These are phyloP conservation scores for Oreochromis mossambicus DNA, from an alignment of 2,797 vertebrate species.

Conservation along the genomic window DNA sequence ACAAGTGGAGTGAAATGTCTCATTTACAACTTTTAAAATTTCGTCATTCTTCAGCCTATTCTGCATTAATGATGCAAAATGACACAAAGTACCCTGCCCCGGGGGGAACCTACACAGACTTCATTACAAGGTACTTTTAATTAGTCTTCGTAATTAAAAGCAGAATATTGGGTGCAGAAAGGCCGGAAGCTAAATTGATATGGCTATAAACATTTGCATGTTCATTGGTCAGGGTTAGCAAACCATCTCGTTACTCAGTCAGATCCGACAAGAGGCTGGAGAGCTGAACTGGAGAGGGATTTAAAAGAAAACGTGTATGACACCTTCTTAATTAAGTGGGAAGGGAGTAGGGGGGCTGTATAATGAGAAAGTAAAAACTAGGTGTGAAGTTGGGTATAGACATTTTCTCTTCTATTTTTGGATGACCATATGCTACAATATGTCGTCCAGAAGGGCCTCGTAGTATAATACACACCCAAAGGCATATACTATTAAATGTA, in stretches of 20 bases:
- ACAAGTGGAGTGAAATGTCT: slow-evolving; percentile 52
- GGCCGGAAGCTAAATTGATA: slow-evolving; percentile 61
- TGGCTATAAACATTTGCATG: slow-evolving; percentile 66
- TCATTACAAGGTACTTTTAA: slow-evolving; percentile 72
- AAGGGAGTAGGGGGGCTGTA: not conserved
- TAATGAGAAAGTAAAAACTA: slow-evolving; percentile 28
- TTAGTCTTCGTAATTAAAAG: slow-evolving; percentile 76
- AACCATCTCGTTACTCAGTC: slow-evolving; percentile 19
- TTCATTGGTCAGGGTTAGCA: slow-evolving; percentile 40
- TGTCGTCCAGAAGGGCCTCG: not conserved
- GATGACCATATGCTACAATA: slow-evolving; percentile 24
- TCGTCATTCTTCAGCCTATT: slow-evolving; percentile 50
- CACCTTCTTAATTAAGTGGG: slow-evolving; percentile 32
- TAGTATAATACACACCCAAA: slow-evolving; percentile 3
- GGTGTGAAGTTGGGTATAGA: slow-evolving; percentile 10
- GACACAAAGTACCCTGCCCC: slow-evolving; percentile 58
- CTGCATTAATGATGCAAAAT: slow-evolving; percentile 66
- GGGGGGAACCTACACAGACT: slow-evolving; percentile 54
- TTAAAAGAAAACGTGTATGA: slow-evolving; percentile 21
- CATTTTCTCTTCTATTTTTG: slow-evolving; percentile 4
- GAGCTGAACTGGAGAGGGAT: slow-evolving; percentile 11
- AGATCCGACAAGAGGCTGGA: slow-evolving; percentile 1
- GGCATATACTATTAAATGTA: not conserved
- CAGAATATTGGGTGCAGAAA: slow-evolving; percentile 49
- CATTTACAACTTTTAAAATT: slow-evolving; percentile 55